A percentile compares a stretch with the other conserved stretches of the same genome.
These are phyloP conservation scores for Lagopus leucura DNA, from an alignment of 2,113 vertebrate species.

Conservation along the genomic window DNA sequence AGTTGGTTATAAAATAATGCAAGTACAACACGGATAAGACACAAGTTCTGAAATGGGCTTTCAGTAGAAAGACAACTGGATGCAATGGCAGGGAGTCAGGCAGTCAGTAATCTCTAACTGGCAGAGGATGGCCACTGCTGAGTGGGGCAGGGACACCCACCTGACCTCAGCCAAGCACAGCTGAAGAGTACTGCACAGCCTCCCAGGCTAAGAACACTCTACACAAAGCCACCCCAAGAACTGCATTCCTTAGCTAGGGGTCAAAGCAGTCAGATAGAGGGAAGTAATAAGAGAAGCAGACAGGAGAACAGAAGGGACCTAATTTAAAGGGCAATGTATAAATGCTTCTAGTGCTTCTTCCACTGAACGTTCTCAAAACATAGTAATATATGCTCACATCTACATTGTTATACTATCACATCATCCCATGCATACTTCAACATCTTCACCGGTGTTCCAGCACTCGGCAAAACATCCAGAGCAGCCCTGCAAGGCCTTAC, in stretches of 20 bases:
- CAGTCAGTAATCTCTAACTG: not conserved
- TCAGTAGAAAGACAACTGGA: not conserved
- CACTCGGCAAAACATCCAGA: not conserved
- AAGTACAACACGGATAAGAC: not conserved
- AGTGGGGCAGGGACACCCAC: accelerated
- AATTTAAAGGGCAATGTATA: not conserved
- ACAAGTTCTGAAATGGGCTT: not conserved
- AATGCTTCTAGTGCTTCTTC: not conserved
- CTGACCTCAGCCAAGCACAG: not conserved
- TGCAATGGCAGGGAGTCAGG: accelerated
- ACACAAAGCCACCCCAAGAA: not conserved
- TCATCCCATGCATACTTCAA: accelerated
- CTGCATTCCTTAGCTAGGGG: not conserved
- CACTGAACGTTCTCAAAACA: not conserved
- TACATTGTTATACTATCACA: not conserved
- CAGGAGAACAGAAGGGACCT: not conserved
- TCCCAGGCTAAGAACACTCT: not conserved
- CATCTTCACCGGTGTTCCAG: not conserved
- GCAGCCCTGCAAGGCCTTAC: not conserved
- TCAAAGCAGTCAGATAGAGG: not conserved
- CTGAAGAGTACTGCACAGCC: not conserved
- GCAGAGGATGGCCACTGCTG: not conserved
- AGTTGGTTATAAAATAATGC: conserved; percentile 6
- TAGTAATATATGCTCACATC: not conserved
- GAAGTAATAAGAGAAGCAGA: not conserved